Conservation (phyloP, 2,113 vertebrate species). For the Pycnonotus jocosus region DNA sequence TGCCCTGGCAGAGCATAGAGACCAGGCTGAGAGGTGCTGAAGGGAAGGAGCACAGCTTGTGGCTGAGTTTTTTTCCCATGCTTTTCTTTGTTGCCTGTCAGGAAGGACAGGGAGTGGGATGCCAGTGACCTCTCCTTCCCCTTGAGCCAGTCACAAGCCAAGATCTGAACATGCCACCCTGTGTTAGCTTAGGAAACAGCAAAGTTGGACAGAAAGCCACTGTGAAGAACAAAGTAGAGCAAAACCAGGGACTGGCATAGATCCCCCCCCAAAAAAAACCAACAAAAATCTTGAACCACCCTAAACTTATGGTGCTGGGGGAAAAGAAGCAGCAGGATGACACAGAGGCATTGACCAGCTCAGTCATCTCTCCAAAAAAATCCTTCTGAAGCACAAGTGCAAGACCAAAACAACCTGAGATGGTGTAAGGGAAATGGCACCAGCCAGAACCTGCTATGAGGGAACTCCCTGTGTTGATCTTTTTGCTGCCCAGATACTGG, state of each 20-base stretch:
- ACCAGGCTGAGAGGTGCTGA: not conserved
- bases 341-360: not conserved
- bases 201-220: not conserved
- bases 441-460: not conserved
- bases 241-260: not conserved
- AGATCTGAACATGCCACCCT: not conserved
- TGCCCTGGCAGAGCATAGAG: not conserved
- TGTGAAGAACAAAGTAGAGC: not conserved
- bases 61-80: not conserved
- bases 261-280: not conserved
- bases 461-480: not conserved
- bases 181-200: not conserved
- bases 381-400: not conserved
- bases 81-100: not conserved
- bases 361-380: not conserved
- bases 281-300: not conserved
- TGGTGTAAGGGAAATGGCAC: not conserved
- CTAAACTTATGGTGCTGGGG: not conserved
- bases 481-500: not conserved
- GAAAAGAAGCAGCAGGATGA: not conserved
- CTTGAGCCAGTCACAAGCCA: fast-evolving
- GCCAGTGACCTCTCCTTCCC: not conserved
- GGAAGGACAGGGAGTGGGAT: not conserved
- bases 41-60: not conserved
- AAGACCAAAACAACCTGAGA: not conserved